These are phyloP conservation scores for Ciconia boyciana DNA, from an alignment of 2,113 vertebrate species.

Conservation along the genomic window DNA sequence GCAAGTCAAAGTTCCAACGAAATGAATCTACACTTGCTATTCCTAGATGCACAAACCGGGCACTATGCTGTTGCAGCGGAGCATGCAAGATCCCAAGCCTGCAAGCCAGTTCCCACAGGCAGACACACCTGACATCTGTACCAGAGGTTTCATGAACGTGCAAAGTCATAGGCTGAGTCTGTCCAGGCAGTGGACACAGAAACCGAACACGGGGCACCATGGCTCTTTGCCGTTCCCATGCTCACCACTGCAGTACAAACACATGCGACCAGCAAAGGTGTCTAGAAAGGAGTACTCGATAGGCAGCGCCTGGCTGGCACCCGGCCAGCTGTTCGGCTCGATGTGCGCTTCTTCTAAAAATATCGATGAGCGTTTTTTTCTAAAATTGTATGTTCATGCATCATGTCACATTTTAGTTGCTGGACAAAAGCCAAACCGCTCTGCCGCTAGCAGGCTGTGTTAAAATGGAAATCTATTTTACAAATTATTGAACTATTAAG, in stretches of 20 bases:
- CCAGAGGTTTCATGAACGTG: accelerated
- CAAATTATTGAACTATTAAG: neutral
- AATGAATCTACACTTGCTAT: neutral
- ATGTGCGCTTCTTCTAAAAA: neutral
- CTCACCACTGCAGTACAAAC: neutral
- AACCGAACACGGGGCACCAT: accelerated
- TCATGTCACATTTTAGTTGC: neutral
- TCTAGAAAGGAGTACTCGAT: neutral
- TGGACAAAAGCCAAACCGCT: neutral
- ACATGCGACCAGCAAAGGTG: accelerated
- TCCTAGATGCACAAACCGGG: neutral
- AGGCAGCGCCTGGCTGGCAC: neutral
- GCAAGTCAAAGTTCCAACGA: neutral
- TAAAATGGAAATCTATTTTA: neutral
- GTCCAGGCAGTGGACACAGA: neutral
- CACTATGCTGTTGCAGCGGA: accelerated
- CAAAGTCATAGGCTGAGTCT: neutral
- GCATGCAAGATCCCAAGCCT: neutral
- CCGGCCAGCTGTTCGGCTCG: accelerated
- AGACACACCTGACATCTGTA: neutral
- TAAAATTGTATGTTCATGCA: neutral
- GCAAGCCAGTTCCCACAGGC: neutral
- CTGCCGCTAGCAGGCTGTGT: neutral
- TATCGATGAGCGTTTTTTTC: neutral
- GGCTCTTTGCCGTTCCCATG: accelerated